These are phyloP conservation scores for Pseudolycoriella hygida DNA, from an alignment of 2,888 invertebrate genomes.

Conservation along the genomic window DNA sequence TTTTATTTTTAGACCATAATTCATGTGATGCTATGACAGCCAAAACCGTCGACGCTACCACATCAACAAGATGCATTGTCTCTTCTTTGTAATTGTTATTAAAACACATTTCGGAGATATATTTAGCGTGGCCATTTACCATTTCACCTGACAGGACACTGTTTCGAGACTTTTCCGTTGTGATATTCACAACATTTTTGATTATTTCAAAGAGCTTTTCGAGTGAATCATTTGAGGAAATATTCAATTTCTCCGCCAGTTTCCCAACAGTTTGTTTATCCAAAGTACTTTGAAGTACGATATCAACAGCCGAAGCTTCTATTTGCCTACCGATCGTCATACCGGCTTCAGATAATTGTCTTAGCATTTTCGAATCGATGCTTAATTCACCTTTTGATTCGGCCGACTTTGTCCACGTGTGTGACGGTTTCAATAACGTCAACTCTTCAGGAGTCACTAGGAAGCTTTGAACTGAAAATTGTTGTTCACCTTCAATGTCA, in stretches of 20 bases:
- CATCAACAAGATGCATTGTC: slow-evolving; percentile 7
- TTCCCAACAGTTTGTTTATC: slow-evolving; percentile 11
- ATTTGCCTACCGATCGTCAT: slow-evolving; percentile 48
- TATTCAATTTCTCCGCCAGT: slow-evolving; percentile 4
- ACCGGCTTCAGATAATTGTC: slow-evolving; percentile 48
- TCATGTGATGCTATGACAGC: not conserved
- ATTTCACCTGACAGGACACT: not conserved
- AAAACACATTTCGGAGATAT: slow-evolving; percentile 6
- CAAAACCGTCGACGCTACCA: slow-evolving; percentile 7
- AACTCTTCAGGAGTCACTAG: slow-evolving; percentile 33
- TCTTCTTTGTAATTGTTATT: slow-evolving; percentile 8
- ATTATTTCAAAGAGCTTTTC: slow-evolving; percentile 8
- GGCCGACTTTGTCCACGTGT: slow-evolving; percentile 12
- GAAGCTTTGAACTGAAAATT: slow-evolving; percentile 55
- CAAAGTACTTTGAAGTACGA: slow-evolving; percentile 32
- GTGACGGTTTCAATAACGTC: slow-evolving; percentile 25
- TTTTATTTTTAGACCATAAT: slow-evolving; percentile 1
- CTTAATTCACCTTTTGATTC: slow-evolving; percentile 35
- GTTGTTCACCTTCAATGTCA: slow-evolving; percentile 42
- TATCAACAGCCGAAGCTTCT: slow-evolving; percentile 41
- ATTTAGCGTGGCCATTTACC: not conserved
- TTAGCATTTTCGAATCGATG: slow-evolving; percentile 44
- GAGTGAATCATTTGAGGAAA: slow-evolving; percentile 1
- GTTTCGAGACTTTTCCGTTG: not conserved
- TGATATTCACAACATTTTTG: not conserved